These are phyloP conservation scores for Catharus ustulatus DNA, from an alignment of 2,797 vertebrate genomes.

Conservation along the genomic window DNA sequence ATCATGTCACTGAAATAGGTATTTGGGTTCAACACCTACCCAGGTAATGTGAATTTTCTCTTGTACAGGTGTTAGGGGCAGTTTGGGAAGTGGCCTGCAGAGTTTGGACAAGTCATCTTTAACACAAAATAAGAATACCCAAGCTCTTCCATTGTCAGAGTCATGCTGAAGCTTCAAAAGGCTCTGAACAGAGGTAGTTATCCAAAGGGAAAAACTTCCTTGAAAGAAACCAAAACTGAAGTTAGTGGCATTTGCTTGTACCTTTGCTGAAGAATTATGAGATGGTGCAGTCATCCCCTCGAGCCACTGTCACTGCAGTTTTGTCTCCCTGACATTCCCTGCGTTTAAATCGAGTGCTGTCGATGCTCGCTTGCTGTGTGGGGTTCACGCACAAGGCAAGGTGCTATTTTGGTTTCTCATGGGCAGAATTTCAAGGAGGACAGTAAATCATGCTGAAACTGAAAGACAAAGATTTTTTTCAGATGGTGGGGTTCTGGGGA, in stretches of 20 bases:
- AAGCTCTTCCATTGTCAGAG: not conserved
- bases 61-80: not conserved
- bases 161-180: not conserved
- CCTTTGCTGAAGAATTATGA: not conserved
- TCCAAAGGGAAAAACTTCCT: not conserved
- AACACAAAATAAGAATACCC: not conserved
- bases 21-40: not conserved
- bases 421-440: not conserved
- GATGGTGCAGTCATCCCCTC: constrained; percentile 21
- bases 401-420: constrained; percentile 41
- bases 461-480: not conserved
- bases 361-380: not conserved
- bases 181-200: not conserved
- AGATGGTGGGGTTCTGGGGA: not conserved
- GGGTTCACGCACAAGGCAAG: constrained; percentile 30
- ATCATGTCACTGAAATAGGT: not conserved
- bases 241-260: constrained; percentile 44
- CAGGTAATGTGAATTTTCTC: not conserved
- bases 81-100: not conserved
- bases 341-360: not conserved
- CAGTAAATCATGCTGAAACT: not conserved
- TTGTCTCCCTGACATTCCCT: not conserved
- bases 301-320: constrained; percentile 49
- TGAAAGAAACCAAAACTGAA: constrained; percentile 45
- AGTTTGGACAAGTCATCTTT: not conserved